Evolutionary conservation across 2,888 invertebrate genomes (phyloP), one percentile per base, ranked within the genome.

Genomic region (Leucophenga maculata): DNA sequence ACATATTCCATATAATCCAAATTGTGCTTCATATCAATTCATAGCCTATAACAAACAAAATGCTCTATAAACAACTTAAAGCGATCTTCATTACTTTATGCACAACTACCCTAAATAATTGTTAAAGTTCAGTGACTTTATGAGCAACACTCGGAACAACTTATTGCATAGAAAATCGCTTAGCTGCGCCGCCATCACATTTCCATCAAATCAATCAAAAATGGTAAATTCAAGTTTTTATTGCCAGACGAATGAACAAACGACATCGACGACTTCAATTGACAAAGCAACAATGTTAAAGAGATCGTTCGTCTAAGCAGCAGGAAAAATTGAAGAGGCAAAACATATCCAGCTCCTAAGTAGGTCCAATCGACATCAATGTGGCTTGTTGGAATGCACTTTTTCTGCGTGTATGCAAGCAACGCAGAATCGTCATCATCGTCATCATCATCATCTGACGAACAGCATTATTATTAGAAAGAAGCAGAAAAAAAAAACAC

Each of bases 141-240:
- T 11, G 8, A 46, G 44, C 55, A 18, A 67, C 73, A 69, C 57
- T 20, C 68, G 50, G 72, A 69, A 68, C 72, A 59, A 73, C 74
- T 55, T 16, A 18, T 50, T 57, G 26, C 64, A 76, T 70, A 72
- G 73, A 75, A 73, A 75, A 78, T 76, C 75, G 54, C 65, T 50
- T 67, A 32, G 3, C 4, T 48, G 64, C 68, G 72, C 73, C 39
- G 11, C 39, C 39, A 39, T 39, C 84, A 81, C 81, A 81, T 84
- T 84, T 84, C 79, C 82, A 80, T 80, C 82, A 84, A 85, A 85
- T 85, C 85, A 85, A 85, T 85, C 86, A 83, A 78, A 85, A 83
- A 84, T 83, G 79, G 82, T 75, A 78, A 83, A 85, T 79, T 75
- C 84, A 77, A 83, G 80, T 86, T 83, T 79, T 80, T 79, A 75